Base-by-base conservation (phyloP, 2,113 vertebrate genomes). In the Turnix velox region DNA sequence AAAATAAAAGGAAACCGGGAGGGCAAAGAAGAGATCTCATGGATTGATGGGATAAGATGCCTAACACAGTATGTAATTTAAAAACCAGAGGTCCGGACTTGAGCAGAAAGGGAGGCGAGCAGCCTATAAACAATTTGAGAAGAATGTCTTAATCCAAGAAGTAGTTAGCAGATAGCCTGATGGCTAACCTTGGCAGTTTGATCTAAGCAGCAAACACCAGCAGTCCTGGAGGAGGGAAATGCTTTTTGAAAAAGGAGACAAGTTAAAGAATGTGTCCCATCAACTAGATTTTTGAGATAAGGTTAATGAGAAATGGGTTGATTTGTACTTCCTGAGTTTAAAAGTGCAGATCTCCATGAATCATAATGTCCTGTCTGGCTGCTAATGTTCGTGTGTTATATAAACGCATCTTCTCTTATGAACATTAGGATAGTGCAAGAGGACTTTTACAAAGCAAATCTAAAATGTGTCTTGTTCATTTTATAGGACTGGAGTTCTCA, bases 301-400 rank as follows among this genome's bases (percentile, higher is more conserved):
- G 43, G 79, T 93, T 96, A 95, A 93, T 90, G 80, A 93, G 88
- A 90, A 95, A 92, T 95, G 49, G 28, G 45, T 90, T 96, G 86
- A 92, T 94, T 95, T 92, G 80, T 94, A 88, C 42, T 96, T 93
- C 92, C 94, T 93, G 88, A 76, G 92, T 93, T 95, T 96, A 87
- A 93, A 94, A 95, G 94, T 92, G 72, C 83, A 94, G 65, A 74
- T 94, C 39, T 96, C 43, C 52, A 72, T 40, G 43, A 58, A 90
- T 95, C 69, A 30, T 48, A 71, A 71, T 45, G 76, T 78, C 65
- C 58, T 74, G 80, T 10, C 52, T 87, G 37, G 42, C 48, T 77
- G 51, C 48, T 90, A 78, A 81, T 40, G 31, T 48, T 84, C 11
- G 0, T 4, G 0, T 51, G 40, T 65, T 92, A 84, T 74, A 83